Conservation (phyloP, 2,888 invertebrate species). For the Oligia fasciuncula region DNA sequence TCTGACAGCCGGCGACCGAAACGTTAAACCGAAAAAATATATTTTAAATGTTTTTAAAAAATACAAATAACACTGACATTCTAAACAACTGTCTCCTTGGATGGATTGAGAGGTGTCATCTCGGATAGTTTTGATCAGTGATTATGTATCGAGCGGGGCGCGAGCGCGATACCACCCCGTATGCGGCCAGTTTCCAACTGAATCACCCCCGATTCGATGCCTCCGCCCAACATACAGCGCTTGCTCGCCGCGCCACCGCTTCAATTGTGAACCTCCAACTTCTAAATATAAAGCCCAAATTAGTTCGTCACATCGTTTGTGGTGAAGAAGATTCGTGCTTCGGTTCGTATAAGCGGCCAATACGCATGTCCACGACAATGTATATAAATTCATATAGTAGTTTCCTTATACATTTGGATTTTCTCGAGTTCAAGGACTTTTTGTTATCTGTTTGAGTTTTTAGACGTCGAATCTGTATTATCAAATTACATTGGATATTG, state of each 20-base stretch:
- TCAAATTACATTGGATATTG: constrained; percentile 71
- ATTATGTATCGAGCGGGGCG: constrained; percentile 81
- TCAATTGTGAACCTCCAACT: constrained; percentile 69
- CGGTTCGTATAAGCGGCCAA: constrained; percentile 87
- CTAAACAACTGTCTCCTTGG: constrained; percentile 74
- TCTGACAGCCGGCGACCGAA: constrained; percentile 78
- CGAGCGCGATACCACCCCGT: constrained; percentile 82
- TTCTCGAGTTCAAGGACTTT: constrained; percentile 89
- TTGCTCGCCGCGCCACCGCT: constrained; percentile 78
- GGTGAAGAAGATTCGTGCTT: constrained; percentile 87
- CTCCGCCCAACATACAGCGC: constrained; percentile 90
- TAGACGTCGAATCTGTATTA: constrained; percentile 74
- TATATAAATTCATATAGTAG: constrained; percentile 87
- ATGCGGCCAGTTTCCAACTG: constrained; percentile 87
- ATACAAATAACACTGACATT: constrained; percentile 73
- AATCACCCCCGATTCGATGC: constrained; percentile 88
- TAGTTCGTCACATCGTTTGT: constrained; percentile 69
- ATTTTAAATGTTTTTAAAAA: constrained; percentile 46
- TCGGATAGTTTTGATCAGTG: constrained; percentile 85
- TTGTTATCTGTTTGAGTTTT: constrained; percentile 85
- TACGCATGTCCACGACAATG: constrained; percentile 89
- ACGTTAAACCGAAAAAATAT: constrained; percentile 59
- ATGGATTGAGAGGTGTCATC: constrained; percentile 81
- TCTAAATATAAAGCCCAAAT: constrained; percentile 70
- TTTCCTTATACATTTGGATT: constrained; percentile 88